Conservation (phyloP, 2,797 vertebrate species). For the Poeciliopsis paucimaculata region DNA sequence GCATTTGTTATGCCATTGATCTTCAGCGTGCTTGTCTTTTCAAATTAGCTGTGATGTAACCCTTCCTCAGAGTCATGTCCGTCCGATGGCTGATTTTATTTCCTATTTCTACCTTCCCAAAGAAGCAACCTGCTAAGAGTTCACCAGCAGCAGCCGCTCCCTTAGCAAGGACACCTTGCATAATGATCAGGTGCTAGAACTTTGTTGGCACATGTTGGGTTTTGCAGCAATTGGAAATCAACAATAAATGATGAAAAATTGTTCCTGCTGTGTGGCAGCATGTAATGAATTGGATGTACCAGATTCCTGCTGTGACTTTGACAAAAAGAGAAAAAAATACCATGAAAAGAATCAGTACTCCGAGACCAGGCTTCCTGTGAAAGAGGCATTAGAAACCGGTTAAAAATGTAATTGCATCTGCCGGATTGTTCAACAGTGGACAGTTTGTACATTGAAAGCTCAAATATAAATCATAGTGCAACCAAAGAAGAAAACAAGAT, state of each 20-base stretch:
- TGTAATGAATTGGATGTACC: conserved; percentile 18
- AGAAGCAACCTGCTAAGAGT: conserved; percentile 43
- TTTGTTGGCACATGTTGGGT: conserved; percentile 30
- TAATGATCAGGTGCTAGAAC: conserved; percentile 50
- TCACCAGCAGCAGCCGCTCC: conserved; percentile 40
- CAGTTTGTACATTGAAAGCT: background rate
- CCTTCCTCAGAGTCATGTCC: conserved; percentile 16
- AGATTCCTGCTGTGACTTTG: conserved; percentile 40
- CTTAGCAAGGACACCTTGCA: conserved; percentile 44
- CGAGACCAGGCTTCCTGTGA: conserved; percentile 35
- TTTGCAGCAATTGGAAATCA: conserved; percentile 36
- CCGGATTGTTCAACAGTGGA: background rate
- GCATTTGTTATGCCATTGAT: conserved; percentile 1
- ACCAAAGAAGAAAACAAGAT: background rate
- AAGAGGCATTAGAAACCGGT: conserved; percentile 52
- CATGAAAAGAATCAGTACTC: conserved; percentile 21
- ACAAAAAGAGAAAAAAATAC: conserved; percentile 30
- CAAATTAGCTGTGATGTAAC: conserved; percentile 27
- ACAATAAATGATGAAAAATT: conserved; percentile 20
- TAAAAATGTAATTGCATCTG: background rate
- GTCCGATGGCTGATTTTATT: conserved; percentile 32
- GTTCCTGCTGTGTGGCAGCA: conserved; percentile 18
- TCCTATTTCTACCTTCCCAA: conserved; percentile 51
- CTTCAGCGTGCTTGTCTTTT: conserved; percentile 8
- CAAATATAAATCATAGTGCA: background rate